These are phyloP conservation scores for Trididemnum miniatum DNA, from an alignment of 23 tunicate genomes.

Conservation along the genomic window DNA sequence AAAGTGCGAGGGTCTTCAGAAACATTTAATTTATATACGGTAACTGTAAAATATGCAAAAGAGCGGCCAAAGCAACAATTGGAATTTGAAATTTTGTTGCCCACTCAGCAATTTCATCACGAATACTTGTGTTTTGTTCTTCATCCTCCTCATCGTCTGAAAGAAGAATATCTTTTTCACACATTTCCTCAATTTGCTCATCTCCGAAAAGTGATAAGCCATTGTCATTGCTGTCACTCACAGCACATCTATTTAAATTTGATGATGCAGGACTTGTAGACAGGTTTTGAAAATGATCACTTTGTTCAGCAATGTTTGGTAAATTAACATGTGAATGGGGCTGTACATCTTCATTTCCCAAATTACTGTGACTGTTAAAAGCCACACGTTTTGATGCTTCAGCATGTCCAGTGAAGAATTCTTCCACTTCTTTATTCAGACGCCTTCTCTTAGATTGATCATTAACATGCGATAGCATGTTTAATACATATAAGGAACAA, in stretches of 20 bases:
- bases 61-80: background rate
- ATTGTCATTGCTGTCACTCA: too few relatives aligned
- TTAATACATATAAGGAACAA: too few relatives aligned
- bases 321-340: background rate
- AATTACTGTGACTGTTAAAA: too few relatives aligned
- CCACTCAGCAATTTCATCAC: slow-evolving; percentile 18
- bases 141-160: background rate
- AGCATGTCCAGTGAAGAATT: too few relatives aligned
- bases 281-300: background rate
- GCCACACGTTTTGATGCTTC: too few relatives aligned
- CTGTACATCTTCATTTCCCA: too few relatives aligned
- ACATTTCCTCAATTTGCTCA: background rate
- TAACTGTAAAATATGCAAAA: background rate
- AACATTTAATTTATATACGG: background rate
- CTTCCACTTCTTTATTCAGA: too few relatives aligned
- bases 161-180: background rate
- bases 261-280: background rate
- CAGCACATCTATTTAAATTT: background rate
- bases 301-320: background rate
- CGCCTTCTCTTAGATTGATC: too few relatives aligned
- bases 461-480: too few relatives aligned
- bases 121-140: background rate
- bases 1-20: slow-evolving; percentile 28
- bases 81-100: slow-evolving; percentile 11
- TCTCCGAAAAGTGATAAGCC: background rate